Base-by-base conservation (phyloP, 1,140 invertebrate species). In the Ceratosolen fusciceps region DNA sequence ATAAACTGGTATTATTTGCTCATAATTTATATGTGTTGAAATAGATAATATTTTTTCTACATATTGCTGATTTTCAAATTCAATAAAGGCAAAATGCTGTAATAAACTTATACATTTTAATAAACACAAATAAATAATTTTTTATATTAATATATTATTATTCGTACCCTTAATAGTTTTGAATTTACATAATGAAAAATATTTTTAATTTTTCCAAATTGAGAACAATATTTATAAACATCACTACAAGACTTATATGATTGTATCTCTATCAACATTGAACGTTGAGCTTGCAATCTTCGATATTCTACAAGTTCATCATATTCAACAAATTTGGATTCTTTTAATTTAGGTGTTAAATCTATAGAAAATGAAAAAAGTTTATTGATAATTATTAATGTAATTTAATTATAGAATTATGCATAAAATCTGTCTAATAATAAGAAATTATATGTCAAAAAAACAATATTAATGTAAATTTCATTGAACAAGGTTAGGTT, bases 241-340 rank as follows among this genome's bases (percentile, higher is more conserved):
- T 94, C 92, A 67, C 84, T 84, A 81, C 91, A 92, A 9, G 92
- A 94, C 52, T 92, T 91, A 52, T 92, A 88, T 0, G 93, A 93
- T 82, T 93, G 92, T 24, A 94, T 92, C 91, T 94, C 92, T 29
- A 94, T 90, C 19, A 94, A 85, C 39, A 94, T 85, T 86, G 93
- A 94, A 75, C 91, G 86, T 58, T 88, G 86, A 10, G 94, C 93
- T 88, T 95, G 90, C 26, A 85, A 81, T 86, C 90, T 90, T 82
- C 93, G 80, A 24, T 76, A 14, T 54, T 76, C 60, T 10, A 91
- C n/a, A 65, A 89, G 79, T 24, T 86, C 65, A 39, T 90, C 86
- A 83, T 90, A 91, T 0, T 71, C 76, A 74, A 80, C 49, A 49
- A 37, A 60, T 47, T 49, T 65, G 34, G 14, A 60, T 67, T 73